Base-by-base conservation (phyloP, 2,888 invertebrate species). In the Chrysodeixis includens region DNA sequence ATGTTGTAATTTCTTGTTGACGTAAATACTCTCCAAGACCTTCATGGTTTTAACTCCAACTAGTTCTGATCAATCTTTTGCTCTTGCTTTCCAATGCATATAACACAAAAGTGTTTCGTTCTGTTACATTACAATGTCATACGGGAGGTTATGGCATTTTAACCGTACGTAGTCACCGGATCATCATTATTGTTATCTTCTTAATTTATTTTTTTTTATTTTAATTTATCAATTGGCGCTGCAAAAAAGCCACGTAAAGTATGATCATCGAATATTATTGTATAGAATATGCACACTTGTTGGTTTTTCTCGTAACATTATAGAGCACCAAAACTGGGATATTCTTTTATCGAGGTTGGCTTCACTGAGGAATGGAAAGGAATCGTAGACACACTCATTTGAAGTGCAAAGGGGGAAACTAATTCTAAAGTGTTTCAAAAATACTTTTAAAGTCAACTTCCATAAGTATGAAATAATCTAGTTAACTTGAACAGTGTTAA, bases 171-270 rank as follows among this genome's bases (percentile, higher is more conserved):
- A 55, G 16, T 56, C 56, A 62, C 35, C 56, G 26, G 14, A 30
- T 57, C 57, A 57, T 57, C 57, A 9, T 53, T 52, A 62, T 10
- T 35, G 14, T 51, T 46, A 26, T 63, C 63, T 63, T 63, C 63
- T 16, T 46, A 44, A 5, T 56, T 18, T 9, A 62, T 30, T n/a
- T 22, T 53, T 62, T 51, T 46, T 32, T 60, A 26, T n/a, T 10
- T 56, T 32, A 35, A 52, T 35, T 44, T 53, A 57, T 16, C 12
- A 44, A 40, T 53, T 52, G 40, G 30, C 9, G 56, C 56, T 63
- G 63, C 18, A 63, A 63, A 52, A 63, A 63, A 57, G 46, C 63
- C 57, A 57, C 53, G 53, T 22, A 44, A 63, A 44, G 52, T 30
- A 57, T 53, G 57, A 63, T 63, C 49, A 62, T 62, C 57, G 51